Base-by-base conservation (phyloP, 1,140 invertebrate genomes). In the Metaphire vulgaris region DNA sequence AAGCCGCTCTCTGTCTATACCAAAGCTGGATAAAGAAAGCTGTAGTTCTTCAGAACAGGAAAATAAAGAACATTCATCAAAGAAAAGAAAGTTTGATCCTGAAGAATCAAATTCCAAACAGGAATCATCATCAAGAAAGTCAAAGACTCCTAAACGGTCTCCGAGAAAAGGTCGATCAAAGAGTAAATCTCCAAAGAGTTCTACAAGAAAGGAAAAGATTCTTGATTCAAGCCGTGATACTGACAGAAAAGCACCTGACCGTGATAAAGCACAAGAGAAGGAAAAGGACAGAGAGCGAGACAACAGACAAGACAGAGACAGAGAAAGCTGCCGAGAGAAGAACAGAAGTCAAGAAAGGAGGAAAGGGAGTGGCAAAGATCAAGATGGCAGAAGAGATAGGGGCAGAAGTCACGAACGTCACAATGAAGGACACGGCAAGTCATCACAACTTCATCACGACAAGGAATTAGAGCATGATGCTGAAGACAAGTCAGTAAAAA, bases 1-100 rank as follows among this genome's bases (percentile, higher is more conserved):
- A 14, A 79, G 80, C 2, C 32, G 33, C 33, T 81, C 81, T 26
- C 77, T 78, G 26, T 82, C 82, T 32, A 80, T 81, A 29, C 80
- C 81, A n/a, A 81, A 79, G 66, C 72, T 82, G 74, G 79, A 80
- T n/a, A 69, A 82, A 78, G 34, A 80, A 82, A 65, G 77, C 69
- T n/a, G n/a, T n/a, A n/a, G n/a, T n/a, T n/a, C n/a, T n/a, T n/a
- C n/a, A n/a, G n/a, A n/a, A 34, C 75, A 33, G 32, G n/a, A n/a
- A n/a, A n/a, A n/a, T n/a, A n/a, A n/a, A n/a, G 72, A 73, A 33
- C 34, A 70, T 72, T 69, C 75, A 28, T 28, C 26, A 16, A 74
- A 79, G 73, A 78, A 72, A 30, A 31, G 33, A 32, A 56, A 56
- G 41, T 21, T 56, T 6, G 41, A 56, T 56, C 41, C 41, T 21